phyloP scores from a whole-genome alignment of 1,140 invertebrate genomes.

The Diorhabda carinulata region DNA sequence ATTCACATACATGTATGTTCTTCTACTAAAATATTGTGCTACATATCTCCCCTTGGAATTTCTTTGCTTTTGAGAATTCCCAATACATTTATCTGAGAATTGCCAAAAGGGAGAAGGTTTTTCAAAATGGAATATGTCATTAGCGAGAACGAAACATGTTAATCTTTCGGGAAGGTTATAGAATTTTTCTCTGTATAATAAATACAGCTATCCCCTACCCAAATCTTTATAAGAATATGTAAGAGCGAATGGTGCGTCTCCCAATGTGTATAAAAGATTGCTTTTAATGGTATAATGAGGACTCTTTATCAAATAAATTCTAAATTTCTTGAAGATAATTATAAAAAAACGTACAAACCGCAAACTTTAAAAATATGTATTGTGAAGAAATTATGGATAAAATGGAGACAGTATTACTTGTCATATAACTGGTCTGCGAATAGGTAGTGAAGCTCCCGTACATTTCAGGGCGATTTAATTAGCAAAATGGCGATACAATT shows the following conservation, averaged over 20 bases:
- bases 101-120: background rate
- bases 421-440: too few species aligned
- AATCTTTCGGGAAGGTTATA: constrained; percentile 2
- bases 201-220: background rate
- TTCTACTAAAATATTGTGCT: background rate
- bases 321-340: too few species aligned
- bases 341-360: too few species aligned
- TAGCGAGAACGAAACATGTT: background rate
- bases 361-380: too few species aligned
- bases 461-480: too few species aligned
- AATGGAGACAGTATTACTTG: too few species aligned
- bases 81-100: background rate
- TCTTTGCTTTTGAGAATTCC: background rate
- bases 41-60: background rate
- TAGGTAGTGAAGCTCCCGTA: too few species aligned
- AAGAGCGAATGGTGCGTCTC: background rate
- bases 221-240: background rate
- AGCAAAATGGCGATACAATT: too few species aligned
- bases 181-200: background rate
- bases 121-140: background rate
- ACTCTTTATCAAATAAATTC: too few species aligned
- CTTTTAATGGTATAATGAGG: too few species aligned
- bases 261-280: background rate
- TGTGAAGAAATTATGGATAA: too few species aligned
- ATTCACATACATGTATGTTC: background rate